A percentile compares a stretch with the other conserved stretches of the same genome.
Evolutionary conservation across 2,113 vertebrate genomes (phyloP).

Genomic region (Dicrurus megarhynchus): DNA sequence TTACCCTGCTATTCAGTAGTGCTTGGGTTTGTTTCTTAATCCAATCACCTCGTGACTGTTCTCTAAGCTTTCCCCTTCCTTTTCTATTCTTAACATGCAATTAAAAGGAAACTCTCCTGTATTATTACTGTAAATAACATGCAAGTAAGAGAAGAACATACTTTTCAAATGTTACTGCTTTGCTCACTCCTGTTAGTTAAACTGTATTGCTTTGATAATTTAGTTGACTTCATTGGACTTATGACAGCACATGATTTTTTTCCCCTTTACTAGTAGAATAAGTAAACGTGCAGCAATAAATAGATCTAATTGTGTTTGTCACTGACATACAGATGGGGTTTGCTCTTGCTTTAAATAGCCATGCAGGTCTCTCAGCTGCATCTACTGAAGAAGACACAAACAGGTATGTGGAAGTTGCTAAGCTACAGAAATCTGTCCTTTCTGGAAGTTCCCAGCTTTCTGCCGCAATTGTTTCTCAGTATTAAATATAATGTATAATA

Average conservation of each 20-base stretch:
- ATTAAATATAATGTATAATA: not conserved
- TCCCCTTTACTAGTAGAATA: not conserved
- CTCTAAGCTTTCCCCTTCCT: not conserved
- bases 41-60: not conserved
- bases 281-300: not conserved
- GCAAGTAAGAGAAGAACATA: not conserved
- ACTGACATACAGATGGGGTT: not conserved
- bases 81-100: not conserved
- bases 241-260: not conserved
- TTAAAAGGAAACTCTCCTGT: not conserved
- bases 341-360: not conserved
- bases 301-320: not conserved
- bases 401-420: rapidly evolving
- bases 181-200: not conserved
- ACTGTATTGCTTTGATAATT: not conserved
- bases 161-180: not conserved
- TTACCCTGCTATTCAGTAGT: not conserved
- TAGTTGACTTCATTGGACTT: not conserved
- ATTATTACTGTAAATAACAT: not conserved
- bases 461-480: not conserved
- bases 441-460: not conserved
- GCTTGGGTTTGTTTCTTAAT: constrained; percentile 13
- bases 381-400: not conserved
- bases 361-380: not conserved
- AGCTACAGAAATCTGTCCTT: not conserved